Conservation (phyloP, 2,113 vertebrate species). For the Phaetusa simplex region DNA sequence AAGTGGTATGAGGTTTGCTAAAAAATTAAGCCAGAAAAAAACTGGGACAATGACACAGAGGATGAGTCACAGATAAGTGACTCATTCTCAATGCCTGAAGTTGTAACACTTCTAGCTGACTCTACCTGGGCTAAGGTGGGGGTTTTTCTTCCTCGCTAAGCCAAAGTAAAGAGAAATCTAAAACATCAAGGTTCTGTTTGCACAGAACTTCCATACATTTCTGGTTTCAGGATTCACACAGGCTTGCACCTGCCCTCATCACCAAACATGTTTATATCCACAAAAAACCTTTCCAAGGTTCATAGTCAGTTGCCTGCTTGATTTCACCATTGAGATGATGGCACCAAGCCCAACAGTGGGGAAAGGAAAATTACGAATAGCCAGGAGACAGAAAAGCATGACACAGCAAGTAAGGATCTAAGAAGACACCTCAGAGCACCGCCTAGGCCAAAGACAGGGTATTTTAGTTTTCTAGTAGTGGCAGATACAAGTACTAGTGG, state of each 20-base stretch:
- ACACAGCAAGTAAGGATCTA: background rate
- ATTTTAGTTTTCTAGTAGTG: background rate
- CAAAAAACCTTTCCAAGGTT: background rate
- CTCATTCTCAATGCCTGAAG: background rate
- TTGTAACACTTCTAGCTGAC: background rate
- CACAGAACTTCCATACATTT: background rate
- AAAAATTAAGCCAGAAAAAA: background rate
- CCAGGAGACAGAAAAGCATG: background rate
- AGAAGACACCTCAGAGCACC: background rate
- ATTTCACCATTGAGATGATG: background rate
- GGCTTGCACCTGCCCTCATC: background rate
- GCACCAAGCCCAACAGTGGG: background rate
- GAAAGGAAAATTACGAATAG: background rate
- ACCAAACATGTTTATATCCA: background rate
- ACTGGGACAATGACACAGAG: background rate
- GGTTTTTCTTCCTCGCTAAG: background rate
- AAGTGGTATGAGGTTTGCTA: background rate
- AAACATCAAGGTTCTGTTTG: background rate
- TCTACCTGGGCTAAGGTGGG: background rate
- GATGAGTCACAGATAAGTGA: background rate
- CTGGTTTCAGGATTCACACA: background rate
- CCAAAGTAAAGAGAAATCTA: background rate
- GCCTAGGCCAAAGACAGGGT: background rate
- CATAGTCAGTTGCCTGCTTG: background rate
- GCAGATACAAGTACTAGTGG: background rate